A percentile compares a stretch with the other conserved stretches of the same genome.
These are phyloP conservation scores for Gadopsis bispinosus DNA, from an alignment of 2,797 vertebrate genomes.

Conservation along the genomic window DNA sequence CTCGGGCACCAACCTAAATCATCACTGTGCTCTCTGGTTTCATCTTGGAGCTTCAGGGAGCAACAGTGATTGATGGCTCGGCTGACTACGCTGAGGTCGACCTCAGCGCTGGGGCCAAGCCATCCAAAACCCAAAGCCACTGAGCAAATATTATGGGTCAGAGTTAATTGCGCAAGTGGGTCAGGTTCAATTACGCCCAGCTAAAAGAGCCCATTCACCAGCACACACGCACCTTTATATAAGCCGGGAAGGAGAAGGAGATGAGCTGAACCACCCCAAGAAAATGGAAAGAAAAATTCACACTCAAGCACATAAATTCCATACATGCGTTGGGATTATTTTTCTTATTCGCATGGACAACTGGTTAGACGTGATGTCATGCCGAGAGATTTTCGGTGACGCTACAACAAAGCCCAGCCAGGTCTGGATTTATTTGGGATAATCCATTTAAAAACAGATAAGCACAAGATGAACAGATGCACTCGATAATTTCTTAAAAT, in stretches of 20 bases:
- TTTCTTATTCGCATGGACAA: conserved; percentile 21
- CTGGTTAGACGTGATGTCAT: conserved; percentile 31
- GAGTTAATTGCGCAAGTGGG: conserved; percentile 78
- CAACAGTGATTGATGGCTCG: conserved; percentile 55
- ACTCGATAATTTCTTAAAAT: not conserved
- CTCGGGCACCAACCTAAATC: conserved; percentile 17
- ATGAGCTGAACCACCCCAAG: conserved; percentile 26
- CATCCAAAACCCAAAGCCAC: conserved; percentile 65
- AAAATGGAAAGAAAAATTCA: conserved; percentile 39
- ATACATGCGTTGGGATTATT: not conserved
- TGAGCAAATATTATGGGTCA: conserved; percentile 84
- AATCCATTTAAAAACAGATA: not conserved
- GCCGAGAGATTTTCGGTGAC: not conserved
- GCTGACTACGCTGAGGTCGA: conserved; percentile 51
- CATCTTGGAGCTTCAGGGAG: conserved; percentile 9
- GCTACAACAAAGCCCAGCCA: not conserved
- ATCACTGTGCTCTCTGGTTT: conserved; percentile 39
- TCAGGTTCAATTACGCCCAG: conserved; percentile 77
- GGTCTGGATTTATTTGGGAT: too few relatives aligned
- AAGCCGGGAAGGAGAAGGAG: conserved; percentile 36
- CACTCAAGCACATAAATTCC: conserved; percentile 10
- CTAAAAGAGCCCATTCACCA: conserved; percentile 75
- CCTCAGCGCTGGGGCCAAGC: conserved; percentile 65
- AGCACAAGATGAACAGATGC: not conserved
- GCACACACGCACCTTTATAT: conserved; percentile 36